These are phyloP conservation scores for Drosophila bocki DNA, from an alignment of 1,140 invertebrate species.

Conservation along the genomic window DNA sequence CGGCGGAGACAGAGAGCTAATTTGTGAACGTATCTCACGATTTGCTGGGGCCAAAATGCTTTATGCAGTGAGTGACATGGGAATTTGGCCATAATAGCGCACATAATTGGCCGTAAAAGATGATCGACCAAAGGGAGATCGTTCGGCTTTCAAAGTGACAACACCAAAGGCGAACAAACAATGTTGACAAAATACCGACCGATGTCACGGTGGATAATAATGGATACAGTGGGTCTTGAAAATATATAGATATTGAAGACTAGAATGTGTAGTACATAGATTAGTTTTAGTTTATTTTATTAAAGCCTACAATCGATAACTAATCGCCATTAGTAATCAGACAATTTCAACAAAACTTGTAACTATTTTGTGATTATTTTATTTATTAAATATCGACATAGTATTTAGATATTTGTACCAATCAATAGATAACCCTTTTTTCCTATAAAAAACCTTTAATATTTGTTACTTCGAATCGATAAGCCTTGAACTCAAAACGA, in stretches of 20 bases:
- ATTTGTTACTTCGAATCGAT: not conserved
- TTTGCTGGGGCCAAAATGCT: conserved; percentile 43
- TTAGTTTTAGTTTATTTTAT: no score
- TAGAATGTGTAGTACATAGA: no score
- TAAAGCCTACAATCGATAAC: not conserved
- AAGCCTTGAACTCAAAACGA: not conserved
- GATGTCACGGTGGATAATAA: conserved; percentile 50
- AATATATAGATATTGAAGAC: not conserved
- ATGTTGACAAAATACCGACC: conserved; percentile 69
- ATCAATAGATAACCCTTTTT: no score
- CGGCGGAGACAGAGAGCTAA: conserved; percentile 64
- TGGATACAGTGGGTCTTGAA: conserved; percentile 8
- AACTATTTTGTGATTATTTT: not conserved
- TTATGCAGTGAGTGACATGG: conserved; percentile 80
- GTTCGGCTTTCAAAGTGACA: conserved; percentile 61
- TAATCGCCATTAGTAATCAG: not conserved
- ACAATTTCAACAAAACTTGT: not conserved
- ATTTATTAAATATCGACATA: not conserved
- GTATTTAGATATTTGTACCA: not conserved
- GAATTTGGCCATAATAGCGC: conserved; percentile 80
- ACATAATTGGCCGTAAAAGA: conserved; percentile 75
- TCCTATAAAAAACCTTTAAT: no score
- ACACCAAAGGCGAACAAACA: conserved; percentile 53
- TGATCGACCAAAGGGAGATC: conserved; percentile 52
- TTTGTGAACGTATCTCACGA: conserved; percentile 82